Percentiles rank a stretch among this genome's conserved stretches.
These are phyloP conservation scores for Entomyzon cyanotis DNA, from an alignment of 2,113 vertebrate genomes.

Conservation along the genomic window DNA sequence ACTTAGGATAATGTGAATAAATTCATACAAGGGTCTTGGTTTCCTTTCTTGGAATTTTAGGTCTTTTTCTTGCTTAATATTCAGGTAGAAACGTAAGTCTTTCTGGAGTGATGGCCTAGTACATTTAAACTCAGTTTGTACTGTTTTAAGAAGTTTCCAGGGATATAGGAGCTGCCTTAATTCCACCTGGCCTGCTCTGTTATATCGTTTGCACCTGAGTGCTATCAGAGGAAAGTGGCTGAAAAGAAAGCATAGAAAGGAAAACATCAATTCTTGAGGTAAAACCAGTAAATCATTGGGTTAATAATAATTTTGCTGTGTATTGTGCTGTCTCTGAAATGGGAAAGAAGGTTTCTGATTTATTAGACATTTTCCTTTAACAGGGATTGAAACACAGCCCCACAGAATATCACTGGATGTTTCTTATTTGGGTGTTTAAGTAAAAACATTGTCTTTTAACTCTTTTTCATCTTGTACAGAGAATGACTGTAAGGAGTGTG, in stretches of 20 bases:
- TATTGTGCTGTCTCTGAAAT: constrained; percentile 37
- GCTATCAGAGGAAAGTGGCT: not conserved
- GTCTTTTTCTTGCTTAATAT: not conserved
- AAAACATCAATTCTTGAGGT: constrained; percentile 9
- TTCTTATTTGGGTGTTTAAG: constrained; percentile 1
- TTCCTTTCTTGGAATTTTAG: not conserved
- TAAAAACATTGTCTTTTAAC: constrained; percentile 25
- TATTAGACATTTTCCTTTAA: constrained; percentile 28
- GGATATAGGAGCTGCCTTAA: not conserved
- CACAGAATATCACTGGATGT: not conserved
- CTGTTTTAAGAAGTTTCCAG: not conserved
- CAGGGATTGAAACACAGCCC: not conserved
- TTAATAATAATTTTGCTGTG: constrained; percentile 9
- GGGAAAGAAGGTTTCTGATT: not conserved
- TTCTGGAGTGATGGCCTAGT: not conserved
- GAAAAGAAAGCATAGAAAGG: not conserved
- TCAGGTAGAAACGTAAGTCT: not conserved
- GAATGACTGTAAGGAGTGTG: constrained; percentile 19
- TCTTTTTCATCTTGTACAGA: not conserved
- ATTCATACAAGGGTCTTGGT: not conserved
- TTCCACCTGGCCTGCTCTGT: not conserved
- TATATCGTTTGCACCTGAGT: not conserved
- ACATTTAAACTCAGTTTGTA: not conserved
- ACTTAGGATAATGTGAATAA: not conserved
- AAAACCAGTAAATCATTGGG: not conserved